Evolutionary conservation across 2,888 invertebrate species (phyloP).

Genomic region (Drosophila mimica): DNA sequence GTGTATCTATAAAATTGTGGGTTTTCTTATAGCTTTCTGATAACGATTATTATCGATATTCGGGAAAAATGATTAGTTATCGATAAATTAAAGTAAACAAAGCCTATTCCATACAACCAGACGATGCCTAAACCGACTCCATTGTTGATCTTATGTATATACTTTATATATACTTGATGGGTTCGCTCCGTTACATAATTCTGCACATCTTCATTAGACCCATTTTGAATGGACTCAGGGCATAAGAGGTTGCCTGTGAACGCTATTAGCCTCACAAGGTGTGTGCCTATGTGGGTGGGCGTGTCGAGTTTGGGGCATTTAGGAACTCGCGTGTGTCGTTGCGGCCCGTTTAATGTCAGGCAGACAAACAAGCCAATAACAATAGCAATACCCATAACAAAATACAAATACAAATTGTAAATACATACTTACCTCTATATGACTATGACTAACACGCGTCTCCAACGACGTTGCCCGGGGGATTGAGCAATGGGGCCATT

Average conservation of each 20-base stretch:
- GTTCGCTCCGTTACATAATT: not conserved
- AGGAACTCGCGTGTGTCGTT: conserved; percentile 38
- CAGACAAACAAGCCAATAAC: conserved; percentile 75
- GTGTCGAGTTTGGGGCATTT: conserved; percentile 25
- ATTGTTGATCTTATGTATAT: not conserved
- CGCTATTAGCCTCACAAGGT: conserved; percentile 16
- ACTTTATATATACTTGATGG: not conserved
- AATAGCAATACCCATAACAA: conserved; percentile 60
- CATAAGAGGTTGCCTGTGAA: not conserved
- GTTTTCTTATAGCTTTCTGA: not conserved
- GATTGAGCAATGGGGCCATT: conserved; percentile 8
- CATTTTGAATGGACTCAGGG: not conserved
- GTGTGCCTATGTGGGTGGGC: conserved; percentile 22
- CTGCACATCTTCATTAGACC: not conserved
- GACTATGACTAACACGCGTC: conserved; percentile 74
- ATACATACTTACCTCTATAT: conserved; percentile 40
- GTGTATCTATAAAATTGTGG: not conserved
- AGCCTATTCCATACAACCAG: not conserved
- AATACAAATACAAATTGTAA: conserved; percentile 64
- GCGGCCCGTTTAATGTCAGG: conserved; percentile 56
- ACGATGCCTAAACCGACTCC: not conserved
- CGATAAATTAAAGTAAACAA: not conserved
- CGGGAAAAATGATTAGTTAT: not conserved
- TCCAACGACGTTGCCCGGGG: conserved; percentile 24
- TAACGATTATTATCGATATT: not conserved